These are phyloP conservation scores for Mobula hypostoma DNA, from an alignment of 2,113 vertebrate species.

Conservation along the genomic window DNA sequence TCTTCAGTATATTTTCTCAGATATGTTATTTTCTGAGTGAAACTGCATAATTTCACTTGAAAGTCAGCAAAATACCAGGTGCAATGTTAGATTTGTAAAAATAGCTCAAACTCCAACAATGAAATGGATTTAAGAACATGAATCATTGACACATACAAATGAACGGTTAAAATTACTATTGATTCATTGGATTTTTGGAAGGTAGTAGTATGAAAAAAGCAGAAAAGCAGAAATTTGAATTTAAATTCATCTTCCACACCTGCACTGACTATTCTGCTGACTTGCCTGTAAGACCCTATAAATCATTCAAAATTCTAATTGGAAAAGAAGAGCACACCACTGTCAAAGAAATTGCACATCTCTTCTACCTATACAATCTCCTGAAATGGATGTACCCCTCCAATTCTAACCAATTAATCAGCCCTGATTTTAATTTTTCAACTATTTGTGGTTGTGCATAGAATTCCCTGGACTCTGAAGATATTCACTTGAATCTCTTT, in stretches of 20 bases:
- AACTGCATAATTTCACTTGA: neutral
- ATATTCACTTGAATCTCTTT: too few species aligned
- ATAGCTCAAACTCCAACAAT: neutral
- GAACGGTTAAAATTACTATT: neutral
- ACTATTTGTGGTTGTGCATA: too few species aligned
- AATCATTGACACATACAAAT: neutral
- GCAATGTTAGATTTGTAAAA: neutral
- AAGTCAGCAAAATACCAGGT: neutral
- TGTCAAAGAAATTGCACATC: too few species aligned
- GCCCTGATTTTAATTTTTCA: too few species aligned
- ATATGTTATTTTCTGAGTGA: neutral
- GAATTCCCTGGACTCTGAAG: too few species aligned
- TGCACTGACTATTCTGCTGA: neutral
- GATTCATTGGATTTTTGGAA: too few species aligned
- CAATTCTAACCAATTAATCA: too few species aligned
- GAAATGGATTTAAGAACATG: neutral
- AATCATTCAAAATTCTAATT: neutral
- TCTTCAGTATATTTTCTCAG: neutral
- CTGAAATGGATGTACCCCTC: too few species aligned
- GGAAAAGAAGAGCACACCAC: neutral
- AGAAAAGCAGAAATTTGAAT: neutral
- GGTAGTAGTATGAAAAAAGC: neutral
- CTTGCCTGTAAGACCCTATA: neutral
- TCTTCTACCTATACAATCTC: too few species aligned
- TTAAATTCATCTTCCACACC: neutral